phyloP scores from a whole-genome alignment of 2,113 vertebrate species.

The Fukomys damarensis region DNA sequence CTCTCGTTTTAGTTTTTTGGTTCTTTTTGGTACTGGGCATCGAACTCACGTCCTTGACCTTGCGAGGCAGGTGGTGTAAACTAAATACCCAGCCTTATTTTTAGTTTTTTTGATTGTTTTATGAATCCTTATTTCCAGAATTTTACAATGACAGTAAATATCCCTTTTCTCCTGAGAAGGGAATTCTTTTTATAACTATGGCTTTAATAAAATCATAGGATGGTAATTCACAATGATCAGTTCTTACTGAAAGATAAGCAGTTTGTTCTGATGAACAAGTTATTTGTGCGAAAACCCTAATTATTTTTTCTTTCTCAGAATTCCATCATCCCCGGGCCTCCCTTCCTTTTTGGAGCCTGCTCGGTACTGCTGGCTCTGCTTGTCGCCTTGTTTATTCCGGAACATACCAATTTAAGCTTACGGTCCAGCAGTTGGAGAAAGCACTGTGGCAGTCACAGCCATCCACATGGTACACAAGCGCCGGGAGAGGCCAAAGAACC shows the following conservation, averaged over 20 bases:
- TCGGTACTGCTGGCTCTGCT: constrained; percentile 92
- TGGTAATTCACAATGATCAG: background rate
- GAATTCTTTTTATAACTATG: background rate
- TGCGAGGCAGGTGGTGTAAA: too few relatives aligned
- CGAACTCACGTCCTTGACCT: too few relatives aligned
- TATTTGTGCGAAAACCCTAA: background rate
- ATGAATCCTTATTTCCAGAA: background rate
- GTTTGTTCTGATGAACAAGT: background rate
- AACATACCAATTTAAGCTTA: constrained; percentile 89
- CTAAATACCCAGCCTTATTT: too few relatives aligned
- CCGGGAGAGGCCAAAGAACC: constrained; percentile 94
- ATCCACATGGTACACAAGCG: constrained; percentile 90
- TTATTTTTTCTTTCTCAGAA: constrained; percentile 84
- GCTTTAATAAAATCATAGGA: background rate
- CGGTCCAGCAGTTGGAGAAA: constrained; percentile 92
- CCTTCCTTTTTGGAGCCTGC: constrained; percentile 92
- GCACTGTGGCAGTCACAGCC: constrained; percentile 89
- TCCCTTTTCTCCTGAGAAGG: background rate
- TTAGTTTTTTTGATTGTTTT: background rate
- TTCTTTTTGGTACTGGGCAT: too few relatives aligned
- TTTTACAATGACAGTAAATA: background rate
- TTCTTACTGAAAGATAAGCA: background rate
- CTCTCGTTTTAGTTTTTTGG: background rate
- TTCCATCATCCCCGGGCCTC: constrained; percentile 92
- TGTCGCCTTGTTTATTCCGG: constrained; percentile 94